Evolutionary conservation across 2,888 invertebrate genomes (phyloP), one percentile per base, ranked within the genome.

Genomic region (Acanthosoma haemorrhoidale): DNA sequence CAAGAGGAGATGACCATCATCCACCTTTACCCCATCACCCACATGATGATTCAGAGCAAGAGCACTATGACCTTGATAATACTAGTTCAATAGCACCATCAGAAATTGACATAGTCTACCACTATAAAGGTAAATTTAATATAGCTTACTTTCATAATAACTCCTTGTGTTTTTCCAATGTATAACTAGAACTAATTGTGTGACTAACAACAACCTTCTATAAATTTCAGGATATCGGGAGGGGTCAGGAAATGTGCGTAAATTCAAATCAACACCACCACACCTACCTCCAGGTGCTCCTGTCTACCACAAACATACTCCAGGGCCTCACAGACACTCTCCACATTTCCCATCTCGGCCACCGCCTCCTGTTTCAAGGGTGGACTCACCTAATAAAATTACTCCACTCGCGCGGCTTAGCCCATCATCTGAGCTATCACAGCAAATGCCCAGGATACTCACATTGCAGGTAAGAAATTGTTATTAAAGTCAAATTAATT

Each of bases 41-140:
- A 0, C 88, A 88, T 66, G 90, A 91, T 71, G 87, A 87, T 29
- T 84, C 84, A 51, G 82, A 93, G 76, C 93, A 94, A 0, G 95
- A 96, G 79, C 94, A 95, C 79, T 97, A 97, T 78, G 96, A 97
- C 79, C 83, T 97, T 73, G 97, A 97, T 82, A 96, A 96, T 80
- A 96, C 96, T 1, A 96, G 95, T 79, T 96, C 95, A 0, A 96
- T 97, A 75, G 97, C 97, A 0, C 96, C 97, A 0, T 96, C 96
- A 2, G 97, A 97, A 79, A 96, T 96, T 75, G 96, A 97, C 78
- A 93, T 97, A 73, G 94, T 95, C 11, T 94, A 94, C 77, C 96
- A 97, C 79, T 97, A 97, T 79, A 95, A 96, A 82, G 94, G 83
- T 74, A 71, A 74, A 71, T 64, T 18, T 8, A 8, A 25, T 59